Conservation (phyloP, 2,113 vertebrate genomes). For the Empidonax traillii region DNA sequence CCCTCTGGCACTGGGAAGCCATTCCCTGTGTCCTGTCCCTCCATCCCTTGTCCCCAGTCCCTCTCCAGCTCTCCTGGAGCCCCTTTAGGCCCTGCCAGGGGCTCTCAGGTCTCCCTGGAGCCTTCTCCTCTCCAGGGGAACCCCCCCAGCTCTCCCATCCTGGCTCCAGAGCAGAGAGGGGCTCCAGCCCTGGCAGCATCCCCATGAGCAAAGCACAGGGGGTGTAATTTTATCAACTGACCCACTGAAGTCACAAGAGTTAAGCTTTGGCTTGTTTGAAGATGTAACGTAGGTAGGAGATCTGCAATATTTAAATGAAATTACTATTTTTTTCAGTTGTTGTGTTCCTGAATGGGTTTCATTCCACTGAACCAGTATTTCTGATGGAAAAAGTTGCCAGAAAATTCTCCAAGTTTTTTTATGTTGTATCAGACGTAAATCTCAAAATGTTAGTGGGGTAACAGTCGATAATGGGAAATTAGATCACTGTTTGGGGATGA, state of each 20-base stretch:
- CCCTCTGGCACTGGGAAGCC: background rate
- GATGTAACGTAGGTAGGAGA: background rate
- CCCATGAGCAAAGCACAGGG: background rate
- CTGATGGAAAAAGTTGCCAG: background rate
- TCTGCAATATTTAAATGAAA: background rate
- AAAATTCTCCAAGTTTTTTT: background rate
- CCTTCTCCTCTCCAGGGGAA: background rate
- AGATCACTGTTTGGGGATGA: background rate
- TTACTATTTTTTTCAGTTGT: background rate
- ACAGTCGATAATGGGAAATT: background rate
- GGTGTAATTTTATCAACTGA: background rate
- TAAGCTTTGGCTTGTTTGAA: background rate
- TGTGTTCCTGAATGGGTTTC: background rate
- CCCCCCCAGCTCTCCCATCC: background rate
- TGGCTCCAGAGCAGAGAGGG: background rate
- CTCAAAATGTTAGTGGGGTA: background rate
- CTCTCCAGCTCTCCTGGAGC: background rate
- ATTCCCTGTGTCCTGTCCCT: background rate
- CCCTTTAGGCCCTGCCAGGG: background rate
- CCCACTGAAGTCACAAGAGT: background rate
- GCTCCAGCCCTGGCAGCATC: background rate
- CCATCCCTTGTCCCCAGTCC: background rate
- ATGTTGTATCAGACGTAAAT: rapidly evolving
- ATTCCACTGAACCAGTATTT: background rate
- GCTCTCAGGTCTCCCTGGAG: background rate